Evolutionary conservation across 2,888 invertebrate species (phyloP).

Genomic region (Apotomis turbidana): DNA sequence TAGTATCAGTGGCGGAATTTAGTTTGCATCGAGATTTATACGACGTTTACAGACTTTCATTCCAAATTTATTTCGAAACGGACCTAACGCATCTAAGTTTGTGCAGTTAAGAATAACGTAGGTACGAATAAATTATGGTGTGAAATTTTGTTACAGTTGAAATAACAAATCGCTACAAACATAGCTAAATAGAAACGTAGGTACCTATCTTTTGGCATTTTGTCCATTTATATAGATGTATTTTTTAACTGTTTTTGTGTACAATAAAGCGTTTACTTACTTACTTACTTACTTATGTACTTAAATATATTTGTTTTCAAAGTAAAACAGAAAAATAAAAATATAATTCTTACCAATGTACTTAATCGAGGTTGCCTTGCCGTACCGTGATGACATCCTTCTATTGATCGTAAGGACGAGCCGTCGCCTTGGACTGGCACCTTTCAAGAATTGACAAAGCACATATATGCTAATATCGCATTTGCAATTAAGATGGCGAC

Average conservation of each 20-base stretch:
- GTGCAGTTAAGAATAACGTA: not conserved
- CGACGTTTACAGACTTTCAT: not conserved
- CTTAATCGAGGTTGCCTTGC: conserved; percentile 34
- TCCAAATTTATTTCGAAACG: not conserved
- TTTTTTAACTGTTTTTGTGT: no score
- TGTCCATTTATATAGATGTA: no score
- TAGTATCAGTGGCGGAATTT: conserved; percentile 70
- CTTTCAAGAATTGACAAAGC: conserved; percentile 78
- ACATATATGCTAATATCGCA: conserved; percentile 77
- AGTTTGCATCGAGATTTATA: conserved; percentile 45
- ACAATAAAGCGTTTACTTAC: no score
- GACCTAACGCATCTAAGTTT: not conserved
- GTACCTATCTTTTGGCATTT: no score
- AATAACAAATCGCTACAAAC: no score
- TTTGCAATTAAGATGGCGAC: conserved; percentile 80
- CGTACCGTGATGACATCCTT: conserved; percentile 51
- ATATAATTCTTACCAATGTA: no score
- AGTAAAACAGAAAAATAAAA: no score
- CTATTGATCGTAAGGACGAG: conserved; percentile 62
- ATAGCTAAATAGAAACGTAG: no score
- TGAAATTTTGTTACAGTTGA: no score
- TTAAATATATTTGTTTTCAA: no score
- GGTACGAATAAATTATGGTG: no score
- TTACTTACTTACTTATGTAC: no score
- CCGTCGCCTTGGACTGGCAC: conserved; percentile 69